These are phyloP conservation scores for Seriola rivoliana DNA, from an alignment of 2,113 vertebrate species.

Conservation along the genomic window DNA sequence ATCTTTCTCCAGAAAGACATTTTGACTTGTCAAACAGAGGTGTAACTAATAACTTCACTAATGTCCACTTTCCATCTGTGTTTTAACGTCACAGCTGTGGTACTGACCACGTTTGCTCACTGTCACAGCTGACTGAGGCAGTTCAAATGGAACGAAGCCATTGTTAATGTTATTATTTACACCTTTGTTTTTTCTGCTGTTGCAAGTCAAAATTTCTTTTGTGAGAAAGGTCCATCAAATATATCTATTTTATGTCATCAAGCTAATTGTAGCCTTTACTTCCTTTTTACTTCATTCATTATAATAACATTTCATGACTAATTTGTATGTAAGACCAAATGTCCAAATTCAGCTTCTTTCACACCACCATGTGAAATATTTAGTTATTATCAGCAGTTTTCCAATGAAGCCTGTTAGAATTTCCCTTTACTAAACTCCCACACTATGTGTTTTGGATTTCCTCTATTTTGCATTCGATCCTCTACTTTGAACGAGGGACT, in stretches of 20 bases:
- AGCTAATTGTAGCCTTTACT: background rate
- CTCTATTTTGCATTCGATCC: constrained; percentile 21
- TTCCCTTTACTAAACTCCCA: background rate
- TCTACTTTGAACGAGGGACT: background rate
- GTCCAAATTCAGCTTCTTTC: background rate
- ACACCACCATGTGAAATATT: background rate
- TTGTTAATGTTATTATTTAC: background rate
- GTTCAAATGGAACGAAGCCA: background rate
- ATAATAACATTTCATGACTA: background rate
- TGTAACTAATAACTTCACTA: background rate
- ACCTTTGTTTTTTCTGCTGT: background rate
- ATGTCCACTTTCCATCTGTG: background rate
- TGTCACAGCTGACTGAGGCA: background rate
- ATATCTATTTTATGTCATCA: background rate
- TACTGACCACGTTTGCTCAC: background rate
- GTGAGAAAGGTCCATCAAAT: background rate
- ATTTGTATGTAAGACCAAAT: background rate
- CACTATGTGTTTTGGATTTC: constrained; percentile 44
- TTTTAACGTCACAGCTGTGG: background rate
- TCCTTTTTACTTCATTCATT: background rate
- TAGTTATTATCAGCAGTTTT: background rate
- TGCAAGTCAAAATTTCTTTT: background rate
- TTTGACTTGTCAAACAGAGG: constrained; percentile 13
- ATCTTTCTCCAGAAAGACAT: background rate
- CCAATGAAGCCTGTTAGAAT: background rate